A percentile compares a stretch with the other conserved stretches of the same genome.
phyloP scores from a whole-genome alignment of 2,888 invertebrate genomes.

The Agrochola macilenta region DNA sequence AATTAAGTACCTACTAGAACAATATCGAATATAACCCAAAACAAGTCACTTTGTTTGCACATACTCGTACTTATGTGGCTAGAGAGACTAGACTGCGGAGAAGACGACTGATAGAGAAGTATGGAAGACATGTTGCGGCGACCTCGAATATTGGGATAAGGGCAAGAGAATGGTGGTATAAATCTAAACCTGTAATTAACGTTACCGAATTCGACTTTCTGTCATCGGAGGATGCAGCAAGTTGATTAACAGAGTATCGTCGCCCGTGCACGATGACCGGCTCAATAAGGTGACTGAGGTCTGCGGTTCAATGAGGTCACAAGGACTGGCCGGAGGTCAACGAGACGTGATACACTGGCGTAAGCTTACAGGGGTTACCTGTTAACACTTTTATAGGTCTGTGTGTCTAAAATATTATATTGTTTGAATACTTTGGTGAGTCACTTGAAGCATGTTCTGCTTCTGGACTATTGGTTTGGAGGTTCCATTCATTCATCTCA shows the following conservation, averaged over 20 bases:
- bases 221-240: not conserved
- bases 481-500: not conserved
- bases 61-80: not conserved
- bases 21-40: not conserved
- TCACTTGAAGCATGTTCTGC: not conserved
- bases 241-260: not conserved
- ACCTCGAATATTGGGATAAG: not conserved
- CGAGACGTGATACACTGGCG: not conserved
- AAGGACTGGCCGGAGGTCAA: constrained; percentile 10
- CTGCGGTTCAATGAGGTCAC: constrained; percentile 9
- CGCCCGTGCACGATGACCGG: not conserved
- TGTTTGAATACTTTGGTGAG: not conserved
- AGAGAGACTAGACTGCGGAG: not conserved
- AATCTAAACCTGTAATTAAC: no score
- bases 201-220: not conserved
- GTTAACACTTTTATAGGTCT: not conserved
- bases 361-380: not conserved
- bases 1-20: no score
- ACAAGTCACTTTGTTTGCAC: not conserved
- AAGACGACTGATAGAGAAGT: no score
- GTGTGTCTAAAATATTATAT: not conserved
- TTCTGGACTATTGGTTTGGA: not conserved
- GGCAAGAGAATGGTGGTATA: not conserved
- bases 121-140: not conserved
- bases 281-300: not conserved